Evolutionary conservation across 2,888 invertebrate genomes (phyloP).

Genomic region (Ophraella communa): DNA sequence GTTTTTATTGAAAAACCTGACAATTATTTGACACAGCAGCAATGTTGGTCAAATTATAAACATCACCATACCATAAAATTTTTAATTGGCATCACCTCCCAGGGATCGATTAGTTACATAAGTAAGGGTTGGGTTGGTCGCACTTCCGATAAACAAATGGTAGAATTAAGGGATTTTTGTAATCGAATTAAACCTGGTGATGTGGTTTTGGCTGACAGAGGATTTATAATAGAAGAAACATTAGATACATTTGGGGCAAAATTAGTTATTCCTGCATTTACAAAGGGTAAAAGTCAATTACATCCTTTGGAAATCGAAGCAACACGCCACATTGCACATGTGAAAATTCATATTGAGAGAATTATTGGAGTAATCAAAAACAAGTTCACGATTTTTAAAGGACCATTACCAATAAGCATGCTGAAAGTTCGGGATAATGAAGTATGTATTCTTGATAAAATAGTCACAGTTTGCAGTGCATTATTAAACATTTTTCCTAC

Average conservation of each 20-base stretch:
- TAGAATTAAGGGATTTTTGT: conserved; percentile 9
- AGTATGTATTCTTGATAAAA: not conserved
- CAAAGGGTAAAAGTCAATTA: conserved; percentile 16
- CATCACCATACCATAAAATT: too few species aligned
- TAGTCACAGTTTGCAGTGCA: conserved; percentile 4
- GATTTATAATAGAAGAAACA: conserved; percentile 15
- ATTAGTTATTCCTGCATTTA: conserved; percentile 28
- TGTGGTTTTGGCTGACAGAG: conserved; percentile 16
- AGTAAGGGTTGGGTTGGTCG: conserved; percentile 23
- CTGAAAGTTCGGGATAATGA: not conserved
- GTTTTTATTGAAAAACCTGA: conserved; percentile 33
- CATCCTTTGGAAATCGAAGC: conserved; percentile 22
- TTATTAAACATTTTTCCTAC: not conserved
- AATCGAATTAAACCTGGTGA: conserved; percentile 14
- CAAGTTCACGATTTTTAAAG: conserved; percentile 22
- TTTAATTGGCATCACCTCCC: conserved; percentile 32
- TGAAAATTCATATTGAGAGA: conserved; percentile 24
- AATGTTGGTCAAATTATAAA: conserved; percentile 37
- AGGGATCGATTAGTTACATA: conserved; percentile 22
- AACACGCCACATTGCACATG: conserved; percentile 21
- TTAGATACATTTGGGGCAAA: conserved; percentile 10
- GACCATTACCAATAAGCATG: conserved; percentile 16
- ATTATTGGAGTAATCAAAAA: conserved; percentile 20
- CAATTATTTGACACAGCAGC: conserved; percentile 21
- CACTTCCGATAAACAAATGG: conserved; percentile 20